phyloP scores from a whole-genome alignment of 2,888 invertebrate species.

The Agrochola litura region DNA sequence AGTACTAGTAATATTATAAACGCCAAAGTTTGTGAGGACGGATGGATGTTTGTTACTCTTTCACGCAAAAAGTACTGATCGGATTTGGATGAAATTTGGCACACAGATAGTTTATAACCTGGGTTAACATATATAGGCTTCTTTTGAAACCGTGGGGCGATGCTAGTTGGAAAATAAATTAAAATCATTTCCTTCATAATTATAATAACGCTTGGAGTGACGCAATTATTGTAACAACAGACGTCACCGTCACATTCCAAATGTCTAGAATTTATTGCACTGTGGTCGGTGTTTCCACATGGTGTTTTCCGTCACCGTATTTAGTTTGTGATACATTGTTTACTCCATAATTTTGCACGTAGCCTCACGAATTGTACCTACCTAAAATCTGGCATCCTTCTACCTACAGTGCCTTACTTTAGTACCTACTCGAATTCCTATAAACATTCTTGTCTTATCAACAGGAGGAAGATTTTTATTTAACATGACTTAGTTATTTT shows the following conservation, averaged over 20 bases:
- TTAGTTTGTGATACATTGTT: conserved; percentile 40
- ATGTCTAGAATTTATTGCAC: conserved; percentile 22
- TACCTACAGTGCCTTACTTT: not conserved
- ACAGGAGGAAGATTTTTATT: not conserved
- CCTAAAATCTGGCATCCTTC: not conserved
- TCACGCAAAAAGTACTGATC: no score
- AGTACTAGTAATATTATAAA: no score
- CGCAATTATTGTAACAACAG: conserved; percentile 12
- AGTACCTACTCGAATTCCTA: not conserved
- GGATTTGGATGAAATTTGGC: no score
- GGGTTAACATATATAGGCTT: no score
- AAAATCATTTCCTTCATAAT: not conserved
- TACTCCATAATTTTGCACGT: not conserved
- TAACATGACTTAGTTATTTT: not conserved
- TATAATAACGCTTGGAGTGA: conserved; percentile 11
- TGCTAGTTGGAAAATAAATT: no score
- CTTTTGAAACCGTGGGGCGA: no score
- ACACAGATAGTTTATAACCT: no score
- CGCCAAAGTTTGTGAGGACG: no score
- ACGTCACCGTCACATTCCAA: conserved; percentile 18
- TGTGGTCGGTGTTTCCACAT: conserved; percentile 29
- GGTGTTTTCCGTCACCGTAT: conserved; percentile 37
- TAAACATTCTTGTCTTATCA: not conserved
- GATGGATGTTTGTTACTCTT: no score
- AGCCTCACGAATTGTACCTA: not conserved